Evolutionary conservation across 2,113 vertebrate species (phyloP), one percentile per base, ranked within the genome.

Genomic region (Cinclus cinclus): DNA sequence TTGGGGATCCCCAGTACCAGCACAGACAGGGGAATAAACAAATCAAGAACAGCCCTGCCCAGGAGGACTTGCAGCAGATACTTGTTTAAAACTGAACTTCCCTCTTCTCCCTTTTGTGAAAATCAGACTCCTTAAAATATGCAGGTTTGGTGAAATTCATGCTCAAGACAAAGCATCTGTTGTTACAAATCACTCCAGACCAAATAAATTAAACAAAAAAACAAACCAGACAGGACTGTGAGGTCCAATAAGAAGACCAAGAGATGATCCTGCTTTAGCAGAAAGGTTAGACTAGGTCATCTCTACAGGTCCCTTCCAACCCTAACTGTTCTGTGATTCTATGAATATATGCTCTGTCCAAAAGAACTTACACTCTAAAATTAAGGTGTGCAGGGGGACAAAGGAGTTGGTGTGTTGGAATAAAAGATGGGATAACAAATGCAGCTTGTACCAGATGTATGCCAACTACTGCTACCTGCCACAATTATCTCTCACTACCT

Each of bases 381-480:
- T 35, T 35, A 89, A 58, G 14, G 23, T 2, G 1, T 31, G 37
- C 21, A 60, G 15, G 33, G 50, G 7, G 18, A 69, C 37, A 90
- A 91, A 90, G 31, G 37, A 91, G n/a, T 6, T n/a, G 9, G 25
- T 49, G 11, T 59, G 25, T 20, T 73, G 39, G 23, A 79, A 83
- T 53, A 60, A 87, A 83, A 88, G 11, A 80, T 7, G 3, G 28
- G 30, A 28, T 75, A 95, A 89, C 8, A 59, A 77, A 83, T 6
- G 13, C 11, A 88, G 42, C 16, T 76, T 73, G 33, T 23, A 55
- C 20, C 37, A 65, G 67, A 86, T 71, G 25, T 60, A 52, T 18
- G 35, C 42, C 59, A 67, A 70, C 59, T 94, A 70, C 39, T 93
- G 83, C 53, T 83, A 89, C 73, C 70, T 92, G 65, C 67, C 41